A percentile compares a stretch with the other conserved stretches of the same genome.
phyloP scores from a whole-genome alignment of 2,113 vertebrate species.

The Aviceda subcristata region DNA sequence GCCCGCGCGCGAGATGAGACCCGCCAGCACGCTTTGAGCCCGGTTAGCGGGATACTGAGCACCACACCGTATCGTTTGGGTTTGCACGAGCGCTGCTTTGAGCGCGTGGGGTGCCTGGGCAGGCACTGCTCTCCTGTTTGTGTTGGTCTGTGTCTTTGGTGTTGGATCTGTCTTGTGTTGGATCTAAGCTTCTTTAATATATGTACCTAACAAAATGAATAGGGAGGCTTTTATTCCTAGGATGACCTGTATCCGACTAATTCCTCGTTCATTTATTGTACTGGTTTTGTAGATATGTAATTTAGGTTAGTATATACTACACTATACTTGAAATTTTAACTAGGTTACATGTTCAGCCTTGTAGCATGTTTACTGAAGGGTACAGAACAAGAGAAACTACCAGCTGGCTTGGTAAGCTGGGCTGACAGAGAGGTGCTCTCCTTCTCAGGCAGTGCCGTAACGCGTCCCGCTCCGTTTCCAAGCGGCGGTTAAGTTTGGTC shows the following conservation, averaged over 20 bases:
- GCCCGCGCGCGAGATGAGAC: background rate
- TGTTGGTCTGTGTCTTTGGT: background rate
- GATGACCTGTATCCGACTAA: background rate
- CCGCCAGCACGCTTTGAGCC: background rate
- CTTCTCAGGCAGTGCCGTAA: background rate
- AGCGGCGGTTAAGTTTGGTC: background rate
- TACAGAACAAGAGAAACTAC: background rate
- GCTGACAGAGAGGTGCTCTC: background rate
- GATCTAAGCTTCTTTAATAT: background rate
- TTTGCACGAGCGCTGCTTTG: background rate
- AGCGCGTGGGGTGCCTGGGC: background rate
- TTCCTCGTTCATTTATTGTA: background rate
- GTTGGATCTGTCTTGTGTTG: no score
- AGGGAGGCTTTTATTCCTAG: background rate
- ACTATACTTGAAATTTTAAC: background rate
- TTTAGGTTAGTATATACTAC: background rate
- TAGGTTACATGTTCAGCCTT: background rate
- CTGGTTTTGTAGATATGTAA: background rate
- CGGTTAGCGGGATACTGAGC: background rate
- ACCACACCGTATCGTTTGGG: accelerated
- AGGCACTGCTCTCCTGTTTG: background rate
- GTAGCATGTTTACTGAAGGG: background rate
- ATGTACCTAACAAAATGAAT: background rate
- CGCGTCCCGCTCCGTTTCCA: background rate
- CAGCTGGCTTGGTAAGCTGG: background rate